Percentiles rank a stretch among this genome's conserved stretches.
phyloP scores from a whole-genome alignment of 53 echinoderm and acorn worm genomes.

The Arbacia lixula region DNA sequence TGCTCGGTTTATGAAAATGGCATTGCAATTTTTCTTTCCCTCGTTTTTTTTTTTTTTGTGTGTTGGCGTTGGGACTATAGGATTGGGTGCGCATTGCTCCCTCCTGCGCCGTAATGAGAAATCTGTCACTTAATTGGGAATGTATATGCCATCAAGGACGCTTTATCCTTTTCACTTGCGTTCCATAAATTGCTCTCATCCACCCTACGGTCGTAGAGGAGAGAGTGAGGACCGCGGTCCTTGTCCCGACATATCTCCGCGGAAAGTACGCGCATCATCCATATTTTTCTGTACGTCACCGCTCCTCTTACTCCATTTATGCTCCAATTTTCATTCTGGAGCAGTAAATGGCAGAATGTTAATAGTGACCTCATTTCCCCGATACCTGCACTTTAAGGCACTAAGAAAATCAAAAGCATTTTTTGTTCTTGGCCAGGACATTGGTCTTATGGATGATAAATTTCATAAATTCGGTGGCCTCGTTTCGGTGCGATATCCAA shows the following conservation, averaged over 20 bases:
- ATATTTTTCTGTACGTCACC: too few species aligned
- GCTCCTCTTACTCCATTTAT: too few species aligned
- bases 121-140: conserved; percentile 45
- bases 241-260: background rate
- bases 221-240: conserved; percentile 30
- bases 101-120: conserved; percentile 45
- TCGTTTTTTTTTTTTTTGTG: background rate
- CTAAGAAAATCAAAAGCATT: too few species aligned
- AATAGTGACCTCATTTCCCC: conserved; percentile 38
- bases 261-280: background rate
- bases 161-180: background rate
- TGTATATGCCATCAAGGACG: conserved; percentile 45
- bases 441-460: too few species aligned
- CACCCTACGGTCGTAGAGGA: background rate
- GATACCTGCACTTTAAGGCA: conserved; percentile 41
- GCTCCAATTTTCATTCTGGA: conserved; percentile 22
- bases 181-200: conserved; percentile 41
- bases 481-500: too few species aligned
- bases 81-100: background rate
- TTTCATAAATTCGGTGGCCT: too few species aligned
- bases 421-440: too few species aligned
- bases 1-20: conserved; percentile 55
- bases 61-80: background rate
- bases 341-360: conserved; percentile 24
- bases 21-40: conserved; percentile 37